Evolutionary conservation across 2,797 vertebrate genomes (phyloP).

Genomic region (Coccyzus lansbergi): DNA sequence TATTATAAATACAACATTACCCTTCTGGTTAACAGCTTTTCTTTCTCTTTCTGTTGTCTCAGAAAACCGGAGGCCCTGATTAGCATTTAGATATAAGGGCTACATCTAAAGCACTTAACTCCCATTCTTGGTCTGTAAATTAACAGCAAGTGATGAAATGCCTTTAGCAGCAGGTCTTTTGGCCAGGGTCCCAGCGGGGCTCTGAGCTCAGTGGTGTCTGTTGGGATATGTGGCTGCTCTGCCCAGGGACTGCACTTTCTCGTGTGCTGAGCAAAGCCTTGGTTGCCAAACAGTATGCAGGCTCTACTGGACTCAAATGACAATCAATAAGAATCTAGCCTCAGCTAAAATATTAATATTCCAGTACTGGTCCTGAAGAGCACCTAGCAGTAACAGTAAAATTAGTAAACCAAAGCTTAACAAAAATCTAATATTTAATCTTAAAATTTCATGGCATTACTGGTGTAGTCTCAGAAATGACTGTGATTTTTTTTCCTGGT

Average conservation of each 20-base stretch:
- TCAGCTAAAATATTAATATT: background rate
- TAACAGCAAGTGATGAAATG: accelerated
- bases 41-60: background rate
- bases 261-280: background rate
- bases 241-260: background rate
- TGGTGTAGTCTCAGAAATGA: background rate
- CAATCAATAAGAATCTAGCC: background rate
- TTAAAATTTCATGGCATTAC: background rate
- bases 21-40: background rate
- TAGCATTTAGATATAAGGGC: background rate
- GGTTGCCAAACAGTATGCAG: accelerated
- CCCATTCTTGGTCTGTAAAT: background rate
- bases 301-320: background rate
- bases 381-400: background rate
- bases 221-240: background rate
- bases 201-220: accelerated
- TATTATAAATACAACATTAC: background rate
- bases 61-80: background rate
- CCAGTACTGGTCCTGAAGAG: background rate
- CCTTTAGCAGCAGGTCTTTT: background rate
- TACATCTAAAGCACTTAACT: background rate
- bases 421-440: background rate
- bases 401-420: background rate
- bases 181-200: background rate
- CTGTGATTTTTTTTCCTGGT: background rate